These are phyloP conservation scores for Heloderma charlesbogerti DNA, from an alignment of 2,113 vertebrate species.

Conservation along the genomic window DNA sequence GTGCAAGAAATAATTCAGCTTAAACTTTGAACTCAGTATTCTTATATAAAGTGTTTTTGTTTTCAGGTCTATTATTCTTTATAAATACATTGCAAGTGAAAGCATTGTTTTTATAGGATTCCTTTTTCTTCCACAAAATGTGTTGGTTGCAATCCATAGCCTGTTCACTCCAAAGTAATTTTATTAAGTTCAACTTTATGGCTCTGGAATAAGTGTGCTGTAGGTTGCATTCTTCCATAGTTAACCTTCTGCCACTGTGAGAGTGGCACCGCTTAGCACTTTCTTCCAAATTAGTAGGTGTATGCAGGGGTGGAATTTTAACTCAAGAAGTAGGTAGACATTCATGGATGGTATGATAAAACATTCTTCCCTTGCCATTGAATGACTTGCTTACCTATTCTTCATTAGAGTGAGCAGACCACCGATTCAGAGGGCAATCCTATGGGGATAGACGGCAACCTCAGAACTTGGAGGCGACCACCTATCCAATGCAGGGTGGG, in stretches of 20 bases:
- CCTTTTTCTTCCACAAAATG: neutral
- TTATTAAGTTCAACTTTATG: neutral
- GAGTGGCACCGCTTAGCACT: neutral
- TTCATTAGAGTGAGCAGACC: no score
- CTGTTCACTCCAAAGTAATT: neutral
- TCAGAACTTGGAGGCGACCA: no score
- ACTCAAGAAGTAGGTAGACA: no score
- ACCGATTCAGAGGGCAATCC: no score
- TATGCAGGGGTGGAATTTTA: no score
- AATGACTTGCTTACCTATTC: no score
- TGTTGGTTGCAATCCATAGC: neutral
- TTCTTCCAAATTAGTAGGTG: neutral
- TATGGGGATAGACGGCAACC: no score
- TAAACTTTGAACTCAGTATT: neutral
- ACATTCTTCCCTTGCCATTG: no score
- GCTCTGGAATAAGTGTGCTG: neutral
- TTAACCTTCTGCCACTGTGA: neutral
- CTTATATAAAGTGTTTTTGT: neutral
- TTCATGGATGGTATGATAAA: no score
- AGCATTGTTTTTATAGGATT: neutral
- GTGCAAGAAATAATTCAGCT: conserved; percentile 10
- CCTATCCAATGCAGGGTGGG: no score
- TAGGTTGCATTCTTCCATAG: neutral
- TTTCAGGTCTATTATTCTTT: neutral
- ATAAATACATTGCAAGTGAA: neutral